These are phyloP conservation scores for Charanyca ferruginea DNA, from an alignment of 2,888 invertebrate species.

Conservation along the genomic window DNA sequence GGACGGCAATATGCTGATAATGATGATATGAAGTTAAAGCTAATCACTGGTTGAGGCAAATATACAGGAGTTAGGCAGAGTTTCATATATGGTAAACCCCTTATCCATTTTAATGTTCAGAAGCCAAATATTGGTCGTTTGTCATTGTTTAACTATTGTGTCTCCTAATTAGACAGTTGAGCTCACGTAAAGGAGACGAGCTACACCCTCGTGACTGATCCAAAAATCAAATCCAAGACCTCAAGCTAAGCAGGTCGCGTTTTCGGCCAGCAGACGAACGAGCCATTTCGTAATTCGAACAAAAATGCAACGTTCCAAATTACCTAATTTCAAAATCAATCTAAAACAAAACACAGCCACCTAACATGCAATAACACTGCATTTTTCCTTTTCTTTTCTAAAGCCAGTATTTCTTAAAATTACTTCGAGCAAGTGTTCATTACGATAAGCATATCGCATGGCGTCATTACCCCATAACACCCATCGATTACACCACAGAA, in stretches of 20 bases:
- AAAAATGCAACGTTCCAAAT: constrained; percentile 2
- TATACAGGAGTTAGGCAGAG: no score
- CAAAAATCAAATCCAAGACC: background rate
- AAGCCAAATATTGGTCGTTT: no score
- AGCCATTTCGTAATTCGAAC: background rate
- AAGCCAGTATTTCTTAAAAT: constrained; percentile 42
- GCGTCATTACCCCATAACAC: constrained; percentile 63
- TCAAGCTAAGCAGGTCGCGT: background rate
- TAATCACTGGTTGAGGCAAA: no score
- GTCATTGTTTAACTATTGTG: no score
- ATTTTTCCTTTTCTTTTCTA: constrained; percentile 37
- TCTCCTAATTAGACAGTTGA: no score
- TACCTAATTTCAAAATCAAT: constrained; percentile 39
- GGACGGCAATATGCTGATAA: no score
- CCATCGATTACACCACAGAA: constrained; percentile 64
- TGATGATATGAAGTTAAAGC: no score
- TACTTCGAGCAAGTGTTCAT: constrained; percentile 51
- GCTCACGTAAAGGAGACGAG: no score
- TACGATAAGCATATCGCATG: constrained; percentile 62
- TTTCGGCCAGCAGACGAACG: background rate
- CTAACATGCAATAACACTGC: constrained; percentile 47
- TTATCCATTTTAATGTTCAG: no score
- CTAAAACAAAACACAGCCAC: constrained; percentile 21
- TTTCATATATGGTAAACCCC: no score
- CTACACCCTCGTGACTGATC: background rate